phyloP scores from a whole-genome alignment of 2,797 vertebrate genomes.

The Limnodromus scolopaceus region DNA sequence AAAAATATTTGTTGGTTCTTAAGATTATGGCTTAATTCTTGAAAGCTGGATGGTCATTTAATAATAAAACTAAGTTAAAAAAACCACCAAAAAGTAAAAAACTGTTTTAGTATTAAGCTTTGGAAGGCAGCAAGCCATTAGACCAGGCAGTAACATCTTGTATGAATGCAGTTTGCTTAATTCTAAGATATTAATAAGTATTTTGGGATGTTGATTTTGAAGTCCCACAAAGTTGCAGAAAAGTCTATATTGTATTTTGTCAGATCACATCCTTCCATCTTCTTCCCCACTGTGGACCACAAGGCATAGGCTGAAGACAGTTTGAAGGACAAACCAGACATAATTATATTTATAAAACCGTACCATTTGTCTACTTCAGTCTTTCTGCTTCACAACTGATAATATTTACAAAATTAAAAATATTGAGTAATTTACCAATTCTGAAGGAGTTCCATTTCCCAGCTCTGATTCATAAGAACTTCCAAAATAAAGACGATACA shows the following conservation, averaged over 20 bases:
- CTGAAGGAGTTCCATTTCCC: slow-evolving; percentile 86
- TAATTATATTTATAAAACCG: background rate
- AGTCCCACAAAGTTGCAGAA: background rate
- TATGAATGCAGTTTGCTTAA: background rate
- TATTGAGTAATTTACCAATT: slow-evolving; percentile 77
- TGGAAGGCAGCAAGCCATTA: background rate
- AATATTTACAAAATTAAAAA: background rate
- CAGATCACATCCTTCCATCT: background rate
- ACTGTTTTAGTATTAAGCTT: background rate
- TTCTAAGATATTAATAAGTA: background rate
- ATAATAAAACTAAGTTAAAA: background rate
- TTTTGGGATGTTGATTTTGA: background rate
- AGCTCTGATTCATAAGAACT: slow-evolving; percentile 94
- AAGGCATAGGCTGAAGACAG: background rate
- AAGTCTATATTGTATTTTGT: background rate
- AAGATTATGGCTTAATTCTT: background rate
- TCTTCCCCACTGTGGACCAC: background rate
- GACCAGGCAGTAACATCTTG: background rate
- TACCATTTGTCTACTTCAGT: background rate
- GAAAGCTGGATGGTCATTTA: background rate
- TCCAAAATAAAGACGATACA: slow-evolving; percentile 97
- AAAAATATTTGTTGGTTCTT: background rate
- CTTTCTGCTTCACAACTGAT: background rate
- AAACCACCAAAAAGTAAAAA: accelerated
- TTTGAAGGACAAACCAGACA: background rate